Percentiles rank a stretch among this genome's conserved stretches.
Evolutionary conservation across 2,888 invertebrate genomes (phyloP).

Genomic region (Chymomyza amoena): DNA sequence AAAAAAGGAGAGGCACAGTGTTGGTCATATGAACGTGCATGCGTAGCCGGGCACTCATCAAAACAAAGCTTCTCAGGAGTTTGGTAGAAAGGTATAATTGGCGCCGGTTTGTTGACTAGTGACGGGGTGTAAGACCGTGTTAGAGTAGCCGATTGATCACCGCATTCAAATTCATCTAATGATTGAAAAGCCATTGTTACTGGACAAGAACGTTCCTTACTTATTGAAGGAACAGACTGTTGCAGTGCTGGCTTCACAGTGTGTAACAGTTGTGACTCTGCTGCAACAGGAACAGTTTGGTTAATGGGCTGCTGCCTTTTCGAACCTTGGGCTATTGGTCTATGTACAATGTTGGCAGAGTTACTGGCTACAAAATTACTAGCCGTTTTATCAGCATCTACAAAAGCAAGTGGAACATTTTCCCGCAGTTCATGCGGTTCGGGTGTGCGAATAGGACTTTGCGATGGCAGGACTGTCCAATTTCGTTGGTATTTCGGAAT

Average conservation of each 20-base stretch:
- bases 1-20: conserved; percentile 85
- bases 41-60: conserved; percentile 83
- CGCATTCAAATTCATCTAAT: conserved; percentile 81
- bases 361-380: conserved; percentile 23
- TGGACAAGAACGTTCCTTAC: conserved; percentile 80
- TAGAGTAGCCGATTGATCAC: conserved; percentile 74
- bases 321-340: conserved; percentile 60
- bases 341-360: conserved; percentile 54
- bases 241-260: conserved; percentile 43
- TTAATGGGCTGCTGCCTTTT: conserved; percentile 10
- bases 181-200: conserved; percentile 84
- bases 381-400: conserved; percentile 72
- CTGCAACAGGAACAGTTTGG: conserved; percentile 1
- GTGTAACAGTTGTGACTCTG: conserved; percentile 20
- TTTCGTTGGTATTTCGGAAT: conserved; percentile 84
- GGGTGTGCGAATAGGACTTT: conserved; percentile 81
- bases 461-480: conserved; percentile 81
- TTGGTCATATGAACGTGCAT: conserved; percentile 82
- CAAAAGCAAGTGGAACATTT: conserved; percentile 79
- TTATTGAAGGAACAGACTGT: conserved; percentile 72
- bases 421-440: conserved; percentile 80
- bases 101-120: conserved; percentile 85
- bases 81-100: conserved; percentile 88
- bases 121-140: conserved; percentile 84
- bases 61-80: conserved; percentile 83